Base-by-base conservation (phyloP, 2,888 invertebrate species). In the Didymodactylos carnosus region DNA sequence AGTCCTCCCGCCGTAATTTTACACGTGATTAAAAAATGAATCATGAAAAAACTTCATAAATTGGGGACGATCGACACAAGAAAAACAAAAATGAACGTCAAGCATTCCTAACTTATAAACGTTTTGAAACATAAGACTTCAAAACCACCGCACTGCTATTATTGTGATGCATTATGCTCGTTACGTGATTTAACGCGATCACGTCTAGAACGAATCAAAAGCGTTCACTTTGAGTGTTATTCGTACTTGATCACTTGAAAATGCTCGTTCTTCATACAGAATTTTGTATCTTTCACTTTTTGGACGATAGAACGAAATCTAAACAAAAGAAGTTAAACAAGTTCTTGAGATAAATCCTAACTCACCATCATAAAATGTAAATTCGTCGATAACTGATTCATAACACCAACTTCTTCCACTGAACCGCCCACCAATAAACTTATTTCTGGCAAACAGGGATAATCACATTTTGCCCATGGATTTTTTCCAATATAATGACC, bases 361-460 rank as follows among this genome's bases (percentile, higher is more conserved):
- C n/a, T 76, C 77, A 85, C 85, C 79, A 87, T 77, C n/a, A 86
- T 78, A 7, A 87, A 78, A 78, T 87, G 86, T 3, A 86, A 80
- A 78, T 87, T 87, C 23, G 87, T 85, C 3, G 86, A 86, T 39
- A 87, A 79, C 3, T 85, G 85, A 79, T 87, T 87, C 85, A 86
- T 85, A 14, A 86, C 77, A 3, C 83, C 82, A 0, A 87, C 83
- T 78, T 86, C 86, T 10, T 81, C 80, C 23, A 80, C 78, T 39
- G 80, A 79, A 1, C 82, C 84, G 39, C 85, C 85, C 27, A 85
- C 84, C 29, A 85, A 76, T 46, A 77, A 78, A 4, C 83, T 83
- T 76, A 82, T 81, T 69, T 81, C 79, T 14, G 78, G 78, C 62
- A 81, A 79, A 7, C 82, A 77, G 19, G 77, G 75, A 76, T 85